These are phyloP conservation scores for Callaeas wilsoni DNA, from an alignment of 2,113 vertebrate genomes.

Conservation along the genomic window DNA sequence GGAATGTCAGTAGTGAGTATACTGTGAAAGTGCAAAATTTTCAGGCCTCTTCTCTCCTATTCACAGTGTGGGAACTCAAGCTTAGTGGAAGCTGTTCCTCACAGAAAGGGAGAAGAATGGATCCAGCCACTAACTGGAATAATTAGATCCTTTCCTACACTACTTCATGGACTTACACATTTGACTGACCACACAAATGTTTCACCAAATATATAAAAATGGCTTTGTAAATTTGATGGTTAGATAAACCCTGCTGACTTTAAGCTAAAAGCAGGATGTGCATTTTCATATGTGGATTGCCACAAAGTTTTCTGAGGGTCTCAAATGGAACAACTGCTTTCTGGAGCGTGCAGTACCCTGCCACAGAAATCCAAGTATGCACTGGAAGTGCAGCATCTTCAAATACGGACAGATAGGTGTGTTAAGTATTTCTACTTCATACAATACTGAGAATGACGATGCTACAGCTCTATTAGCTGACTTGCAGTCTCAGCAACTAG, in stretches of 20 bases:
- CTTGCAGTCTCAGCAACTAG: neutral
- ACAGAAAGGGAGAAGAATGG: neutral
- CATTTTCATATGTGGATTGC: neutral
- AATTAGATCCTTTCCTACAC: slow-evolving; percentile 24
- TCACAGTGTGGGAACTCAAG: neutral
- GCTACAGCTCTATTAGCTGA: neutral
- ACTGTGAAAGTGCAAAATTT: slow-evolving; percentile 6
- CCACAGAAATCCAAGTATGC: neutral
- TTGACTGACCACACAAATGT: slow-evolving; percentile 24
- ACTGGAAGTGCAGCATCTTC: neutral
- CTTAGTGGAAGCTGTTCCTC: neutral
- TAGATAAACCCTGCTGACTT: neutral
- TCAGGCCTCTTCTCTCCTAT: neutral
- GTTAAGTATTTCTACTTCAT: neutral
- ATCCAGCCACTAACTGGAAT: neutral
- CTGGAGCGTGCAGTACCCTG: neutral
- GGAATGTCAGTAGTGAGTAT: neutral
- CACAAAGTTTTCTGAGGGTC: neutral
- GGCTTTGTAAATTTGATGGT: neutral
- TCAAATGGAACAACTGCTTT: neutral
- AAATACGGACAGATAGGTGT: neutral
- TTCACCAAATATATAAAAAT: neutral
- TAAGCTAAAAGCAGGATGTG: neutral
- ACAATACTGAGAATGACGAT: neutral
- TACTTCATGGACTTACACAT: slow-evolving; percentile 6